Percentiles rank a stretch among this genome's conserved stretches.
Evolutionary conservation across 2,797 vertebrate species (phyloP).

Genomic region (Triplophysa bombifrons): DNA sequence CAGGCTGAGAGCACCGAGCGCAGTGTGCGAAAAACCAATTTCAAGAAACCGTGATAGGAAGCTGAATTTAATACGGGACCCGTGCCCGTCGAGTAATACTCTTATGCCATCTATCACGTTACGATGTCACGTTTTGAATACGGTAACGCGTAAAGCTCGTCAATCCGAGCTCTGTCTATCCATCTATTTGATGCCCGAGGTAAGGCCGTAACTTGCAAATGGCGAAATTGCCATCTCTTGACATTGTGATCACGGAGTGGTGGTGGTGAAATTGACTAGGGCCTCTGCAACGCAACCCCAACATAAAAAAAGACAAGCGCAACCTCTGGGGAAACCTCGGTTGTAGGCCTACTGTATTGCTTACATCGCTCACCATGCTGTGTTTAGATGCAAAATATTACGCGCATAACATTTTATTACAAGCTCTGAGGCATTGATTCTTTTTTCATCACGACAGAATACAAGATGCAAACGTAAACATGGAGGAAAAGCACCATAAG

Average conservation of each 20-base stretch:
- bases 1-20: slow-evolving; percentile 23
- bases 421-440: slow-evolving; percentile 36
- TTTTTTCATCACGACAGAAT: slow-evolving; percentile 34
- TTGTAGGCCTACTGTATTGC: slow-evolving; percentile 28
- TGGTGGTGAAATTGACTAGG: slow-evolving; percentile 42
- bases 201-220: slow-evolving; percentile 31
- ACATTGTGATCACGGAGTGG: slow-evolving; percentile 41
- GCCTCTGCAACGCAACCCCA: slow-evolving; percentile 23
- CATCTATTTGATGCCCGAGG: slow-evolving; percentile 32
- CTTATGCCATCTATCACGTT: slow-evolving; percentile 26
- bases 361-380: slow-evolving; percentile 36
- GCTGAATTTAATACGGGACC: slow-evolving; percentile 37
- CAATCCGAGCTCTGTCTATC: slow-evolving; percentile 32
- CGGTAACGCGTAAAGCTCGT: slow-evolving; percentile 11
- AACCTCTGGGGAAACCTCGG: slow-evolving; percentile 19
- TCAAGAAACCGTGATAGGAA: slow-evolving; percentile 44
- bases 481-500: slow-evolving; percentile 37
- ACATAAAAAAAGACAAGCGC: slow-evolving; percentile 44
- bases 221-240: slow-evolving; percentile 42
- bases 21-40: slow-evolving; percentile 46
- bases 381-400: slow-evolving; percentile 28
- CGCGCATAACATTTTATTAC: slow-evolving; percentile 45
- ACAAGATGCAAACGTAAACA: slow-evolving; percentile 31
- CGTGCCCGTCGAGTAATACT: slow-evolving; percentile 27
- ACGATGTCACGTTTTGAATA: slow-evolving; percentile 27